Conservation (phyloP, 2,113 vertebrate species). For the Neofelis nebulosa region DNA sequence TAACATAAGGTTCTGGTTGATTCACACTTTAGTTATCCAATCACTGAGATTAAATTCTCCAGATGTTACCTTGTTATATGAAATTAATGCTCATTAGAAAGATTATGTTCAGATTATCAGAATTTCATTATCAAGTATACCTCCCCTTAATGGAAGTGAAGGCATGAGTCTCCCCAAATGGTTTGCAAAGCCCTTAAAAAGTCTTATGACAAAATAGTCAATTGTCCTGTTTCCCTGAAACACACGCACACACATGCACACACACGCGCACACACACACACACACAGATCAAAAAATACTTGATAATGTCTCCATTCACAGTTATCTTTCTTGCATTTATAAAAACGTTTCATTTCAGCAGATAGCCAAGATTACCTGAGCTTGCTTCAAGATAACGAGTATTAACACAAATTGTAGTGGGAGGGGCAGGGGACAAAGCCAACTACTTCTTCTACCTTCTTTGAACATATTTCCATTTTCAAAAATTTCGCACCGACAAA, state of each 20-base stretch:
- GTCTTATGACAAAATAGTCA: not conserved
- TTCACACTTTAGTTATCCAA: not conserved
- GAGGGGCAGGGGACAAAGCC: not conserved
- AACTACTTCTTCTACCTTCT: not conserved
- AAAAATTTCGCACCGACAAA: not conserved
- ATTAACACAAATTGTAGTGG: not conserved
- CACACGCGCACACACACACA: too few relatives aligned
- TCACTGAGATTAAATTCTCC: not conserved
- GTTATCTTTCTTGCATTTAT: not conserved
- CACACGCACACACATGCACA: not conserved
- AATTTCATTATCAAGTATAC: not conserved
- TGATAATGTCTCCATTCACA: not conserved
- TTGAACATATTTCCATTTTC: slow-evolving; percentile 5
- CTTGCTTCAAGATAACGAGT: not conserved
- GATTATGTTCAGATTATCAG: not conserved
- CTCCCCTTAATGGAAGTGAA: not conserved
- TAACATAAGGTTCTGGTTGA: not conserved
- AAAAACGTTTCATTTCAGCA: not conserved
- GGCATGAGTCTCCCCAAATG: not conserved
- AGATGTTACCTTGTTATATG: not conserved
- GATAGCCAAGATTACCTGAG: not conserved
- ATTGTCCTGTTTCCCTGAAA: not conserved
- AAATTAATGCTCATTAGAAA: not conserved
- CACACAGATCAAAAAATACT: not conserved
- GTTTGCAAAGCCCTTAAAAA: not conserved